phyloP scores from a whole-genome alignment of 2,797 vertebrate species.

The Enteromius anoplus region DNA sequence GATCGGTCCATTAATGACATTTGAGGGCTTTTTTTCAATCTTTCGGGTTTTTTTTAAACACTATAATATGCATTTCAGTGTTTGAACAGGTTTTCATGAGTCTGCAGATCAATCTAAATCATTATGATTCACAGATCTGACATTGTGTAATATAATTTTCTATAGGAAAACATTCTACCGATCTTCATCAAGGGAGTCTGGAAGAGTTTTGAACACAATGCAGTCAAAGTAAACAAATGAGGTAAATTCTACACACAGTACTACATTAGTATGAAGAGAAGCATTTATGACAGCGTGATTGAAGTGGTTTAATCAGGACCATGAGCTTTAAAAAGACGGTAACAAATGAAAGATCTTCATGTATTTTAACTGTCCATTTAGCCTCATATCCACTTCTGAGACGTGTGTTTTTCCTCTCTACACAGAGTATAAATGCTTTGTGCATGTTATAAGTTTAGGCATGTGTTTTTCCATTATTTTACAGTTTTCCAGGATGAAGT shows the following conservation, averaged over 20 bases:
- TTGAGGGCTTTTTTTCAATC: neutral
- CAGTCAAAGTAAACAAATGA: neutral
- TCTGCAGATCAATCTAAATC: constrained; percentile 50
- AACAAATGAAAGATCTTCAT: neutral
- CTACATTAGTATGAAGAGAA: neutral
- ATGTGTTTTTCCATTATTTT: neutral
- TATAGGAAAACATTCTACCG: constrained; percentile 37
- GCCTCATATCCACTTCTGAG: neutral
- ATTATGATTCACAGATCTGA: constrained; percentile 57
- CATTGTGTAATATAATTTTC: constrained; percentile 54
- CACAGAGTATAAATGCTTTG: neutral
- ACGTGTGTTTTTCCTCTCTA: neutral
- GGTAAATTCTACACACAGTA: neutral
- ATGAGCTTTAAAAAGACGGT: neutral
- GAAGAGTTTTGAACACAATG: constrained; percentile 17
- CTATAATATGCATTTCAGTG: neutral
- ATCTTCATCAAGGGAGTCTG: constrained; percentile 41
- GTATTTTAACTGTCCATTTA: neutral
- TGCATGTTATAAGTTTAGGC: neutral
- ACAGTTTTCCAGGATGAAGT: neutral
- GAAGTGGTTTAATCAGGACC: neutral
- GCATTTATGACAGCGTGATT: neutral
- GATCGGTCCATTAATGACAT: neutral
- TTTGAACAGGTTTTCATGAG: neutral
- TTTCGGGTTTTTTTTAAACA: neutral